Percentiles rank a stretch among this genome's conserved stretches.
Conservation (phyloP, 1,140 invertebrate genomes). For the Philotrypesis tridentata region DNA sequence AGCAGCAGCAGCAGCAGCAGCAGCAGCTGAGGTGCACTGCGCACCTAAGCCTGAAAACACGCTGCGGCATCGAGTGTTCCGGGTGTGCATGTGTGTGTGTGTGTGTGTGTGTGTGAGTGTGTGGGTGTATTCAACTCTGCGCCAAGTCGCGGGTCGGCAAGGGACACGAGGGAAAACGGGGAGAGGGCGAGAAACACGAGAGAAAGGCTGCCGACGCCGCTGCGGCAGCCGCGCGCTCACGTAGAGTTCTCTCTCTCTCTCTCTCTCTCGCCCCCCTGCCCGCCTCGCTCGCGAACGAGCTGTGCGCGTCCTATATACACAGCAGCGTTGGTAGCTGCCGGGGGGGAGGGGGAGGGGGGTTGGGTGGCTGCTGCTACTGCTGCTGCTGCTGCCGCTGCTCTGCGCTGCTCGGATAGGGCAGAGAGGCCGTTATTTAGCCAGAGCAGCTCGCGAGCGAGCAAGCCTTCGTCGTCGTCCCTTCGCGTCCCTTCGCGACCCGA, state of each 20-base stretch:
- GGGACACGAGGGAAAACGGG: slow-evolving; percentile 53
- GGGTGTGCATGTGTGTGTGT: not conserved
- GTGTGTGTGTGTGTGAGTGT: not conserved
- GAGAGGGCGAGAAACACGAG: slow-evolving; percentile 38
- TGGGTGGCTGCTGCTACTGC: slow-evolving; percentile 30
- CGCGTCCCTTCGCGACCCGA: slow-evolving; percentile 63
- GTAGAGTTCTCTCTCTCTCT: slow-evolving; percentile 22
- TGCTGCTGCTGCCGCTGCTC: slow-evolving; percentile 34
- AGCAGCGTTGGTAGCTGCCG: not conserved
- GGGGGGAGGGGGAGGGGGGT: too few relatives aligned
- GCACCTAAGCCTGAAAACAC: not conserved
- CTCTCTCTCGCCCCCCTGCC: slow-evolving; percentile 7
- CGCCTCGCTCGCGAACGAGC: slow-evolving; percentile 8
- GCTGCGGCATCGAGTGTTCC: not conserved
- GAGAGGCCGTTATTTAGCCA: slow-evolving; percentile 68
- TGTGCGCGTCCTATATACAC: slow-evolving; percentile 11
- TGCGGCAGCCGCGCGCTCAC: not conserved
- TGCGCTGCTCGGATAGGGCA: slow-evolving; percentile 61
- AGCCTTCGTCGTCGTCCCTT: slow-evolving; percentile 10
- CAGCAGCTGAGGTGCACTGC: not conserved
- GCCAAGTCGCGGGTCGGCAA: slow-evolving; percentile 6
- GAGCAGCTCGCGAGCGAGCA: slow-evolving; percentile 54
- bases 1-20: too few relatives aligned
- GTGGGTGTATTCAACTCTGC: not conserved
- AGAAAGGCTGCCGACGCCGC: slow-evolving; percentile 40